These are phyloP conservation scores for Hypselothyrea guttata DNA, from an alignment of 2,888 invertebrate species.

Conservation along the genomic window DNA sequence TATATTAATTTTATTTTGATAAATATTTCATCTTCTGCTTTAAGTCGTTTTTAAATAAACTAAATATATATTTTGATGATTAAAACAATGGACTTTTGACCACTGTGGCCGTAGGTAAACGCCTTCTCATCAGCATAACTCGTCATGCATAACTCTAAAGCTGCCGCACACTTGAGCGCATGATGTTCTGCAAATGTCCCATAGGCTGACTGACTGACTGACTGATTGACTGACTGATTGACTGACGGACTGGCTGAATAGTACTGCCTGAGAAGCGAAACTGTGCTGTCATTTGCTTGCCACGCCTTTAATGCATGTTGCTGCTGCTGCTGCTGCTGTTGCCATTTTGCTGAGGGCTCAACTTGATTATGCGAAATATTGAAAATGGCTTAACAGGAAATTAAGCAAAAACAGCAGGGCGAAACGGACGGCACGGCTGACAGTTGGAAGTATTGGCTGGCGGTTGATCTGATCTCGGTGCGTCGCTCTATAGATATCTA, in stretches of 20 bases:
- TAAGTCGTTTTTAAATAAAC: no score
- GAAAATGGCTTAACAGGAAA: constrained; percentile 75
- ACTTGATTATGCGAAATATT: constrained; percentile 57
- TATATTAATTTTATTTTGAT: no score
- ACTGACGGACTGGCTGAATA: constrained; percentile 37
- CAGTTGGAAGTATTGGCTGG: not conserved
- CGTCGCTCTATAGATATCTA: constrained; percentile 49
- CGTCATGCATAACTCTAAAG: constrained; percentile 62
- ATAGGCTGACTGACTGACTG: constrained; percentile 32
- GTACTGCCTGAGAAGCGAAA: constrained; percentile 9
- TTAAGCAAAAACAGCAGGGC: constrained; percentile 66
- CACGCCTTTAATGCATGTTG: constrained; percentile 49
- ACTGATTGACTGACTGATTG: constrained; percentile 42
- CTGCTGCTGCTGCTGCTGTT: no score
- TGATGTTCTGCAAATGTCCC: constrained; percentile 50
- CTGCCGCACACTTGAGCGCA: constrained; percentile 41
- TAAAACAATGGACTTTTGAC: not conserved
- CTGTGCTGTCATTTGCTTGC: constrained; percentile 49
- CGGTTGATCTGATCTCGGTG: constrained; percentile 43
- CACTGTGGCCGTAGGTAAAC: constrained; percentile 60
- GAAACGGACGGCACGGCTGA: constrained; percentile 2
- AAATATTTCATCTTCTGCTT: no score
- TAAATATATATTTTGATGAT: not conserved
- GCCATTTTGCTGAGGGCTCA: constrained; percentile 46
- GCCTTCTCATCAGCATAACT: constrained; percentile 70